phyloP scores from a whole-genome alignment of 1,140 invertebrate species.

The Penaeus japonicus region DNA sequence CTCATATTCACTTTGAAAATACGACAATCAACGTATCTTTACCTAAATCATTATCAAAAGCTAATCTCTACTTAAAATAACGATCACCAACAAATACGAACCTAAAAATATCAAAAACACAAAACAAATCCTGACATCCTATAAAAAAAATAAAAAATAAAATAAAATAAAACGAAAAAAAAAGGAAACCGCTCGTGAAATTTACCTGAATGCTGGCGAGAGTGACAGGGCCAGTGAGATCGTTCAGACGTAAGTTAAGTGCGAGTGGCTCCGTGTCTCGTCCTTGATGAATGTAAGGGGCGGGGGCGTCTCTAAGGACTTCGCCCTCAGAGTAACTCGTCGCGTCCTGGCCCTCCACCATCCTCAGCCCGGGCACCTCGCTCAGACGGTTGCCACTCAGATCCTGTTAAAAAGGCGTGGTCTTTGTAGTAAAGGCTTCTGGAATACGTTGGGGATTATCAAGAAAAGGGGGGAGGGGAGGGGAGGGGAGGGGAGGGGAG shows the following conservation, averaged over 20 bases:
- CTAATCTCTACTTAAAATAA: no score
- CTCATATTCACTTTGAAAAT: no score
- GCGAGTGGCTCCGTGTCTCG: constrained; percentile 7
- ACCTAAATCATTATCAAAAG: no score
- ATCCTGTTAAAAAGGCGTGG: not conserved
- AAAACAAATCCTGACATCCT: no score
- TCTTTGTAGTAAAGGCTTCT: not conserved
- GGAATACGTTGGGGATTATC: not conserved
- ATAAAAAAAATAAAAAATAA: no score
- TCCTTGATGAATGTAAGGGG: not conserved
- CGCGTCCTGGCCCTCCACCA: not conserved
- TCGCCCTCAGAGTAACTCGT: not conserved
- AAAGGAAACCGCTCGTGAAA: no score
- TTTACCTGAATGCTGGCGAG: constrained; percentile 43
- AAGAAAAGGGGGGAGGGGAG: not conserved
- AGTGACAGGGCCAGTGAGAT: constrained; percentile 34
- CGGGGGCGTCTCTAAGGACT: not conserved
- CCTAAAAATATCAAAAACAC: no score
- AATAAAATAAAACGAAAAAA: no score
- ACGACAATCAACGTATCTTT: no score
- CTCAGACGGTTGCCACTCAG: constrained; percentile 26
- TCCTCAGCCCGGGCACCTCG: not conserved
- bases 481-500: not conserved
- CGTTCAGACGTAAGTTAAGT: constrained; percentile 42
- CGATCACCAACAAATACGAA: no score